Percentiles rank a stretch among this genome's conserved stretches.
Evolutionary conservation across 2,113 vertebrate species (phyloP).

Genomic region (Callaeas wilsoni): DNA sequence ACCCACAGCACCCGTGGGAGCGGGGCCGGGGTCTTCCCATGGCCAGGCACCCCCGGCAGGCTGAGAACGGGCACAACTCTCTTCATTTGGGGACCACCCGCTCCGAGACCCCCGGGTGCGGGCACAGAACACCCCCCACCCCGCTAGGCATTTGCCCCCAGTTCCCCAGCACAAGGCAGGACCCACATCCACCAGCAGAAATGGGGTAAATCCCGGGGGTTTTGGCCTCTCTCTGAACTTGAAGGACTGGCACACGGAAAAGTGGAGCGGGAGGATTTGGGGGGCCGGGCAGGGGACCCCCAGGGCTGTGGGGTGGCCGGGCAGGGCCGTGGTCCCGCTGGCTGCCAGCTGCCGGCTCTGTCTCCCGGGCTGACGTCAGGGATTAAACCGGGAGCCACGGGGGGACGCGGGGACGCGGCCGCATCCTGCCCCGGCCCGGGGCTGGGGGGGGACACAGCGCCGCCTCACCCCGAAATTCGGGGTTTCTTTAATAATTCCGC

Average conservation of each 20-base stretch:
- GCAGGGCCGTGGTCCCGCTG: neutral
- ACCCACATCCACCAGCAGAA: neutral
- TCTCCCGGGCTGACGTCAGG: constrained; percentile 18
- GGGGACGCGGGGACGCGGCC: neutral
- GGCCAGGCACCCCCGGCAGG: fast-evolving
- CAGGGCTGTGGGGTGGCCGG: neutral
- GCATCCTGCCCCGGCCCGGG: neutral
- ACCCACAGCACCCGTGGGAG: neutral
- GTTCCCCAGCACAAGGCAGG: neutral
- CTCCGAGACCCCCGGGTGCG: fast-evolving
- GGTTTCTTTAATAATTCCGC: fast-evolving
- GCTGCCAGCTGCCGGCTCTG: neutral
- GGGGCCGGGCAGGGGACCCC: neutral
- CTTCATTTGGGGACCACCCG: neutral
- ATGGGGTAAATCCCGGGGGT: neutral
- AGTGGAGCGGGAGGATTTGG: neutral
- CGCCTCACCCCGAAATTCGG: neutral
- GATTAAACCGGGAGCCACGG: neutral
- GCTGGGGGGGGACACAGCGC: neutral
- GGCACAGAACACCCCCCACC: too few species aligned
- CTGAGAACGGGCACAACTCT: neutral
- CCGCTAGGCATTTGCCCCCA: neutral
- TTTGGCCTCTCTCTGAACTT: fast-evolving
- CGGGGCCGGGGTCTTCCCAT: neutral
- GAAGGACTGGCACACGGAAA: neutral